Evolutionary conservation across 2,888 invertebrate genomes (phyloP), one percentile per base, ranked within the genome.

Genomic region (Macrosoma leucophasiata): DNA sequence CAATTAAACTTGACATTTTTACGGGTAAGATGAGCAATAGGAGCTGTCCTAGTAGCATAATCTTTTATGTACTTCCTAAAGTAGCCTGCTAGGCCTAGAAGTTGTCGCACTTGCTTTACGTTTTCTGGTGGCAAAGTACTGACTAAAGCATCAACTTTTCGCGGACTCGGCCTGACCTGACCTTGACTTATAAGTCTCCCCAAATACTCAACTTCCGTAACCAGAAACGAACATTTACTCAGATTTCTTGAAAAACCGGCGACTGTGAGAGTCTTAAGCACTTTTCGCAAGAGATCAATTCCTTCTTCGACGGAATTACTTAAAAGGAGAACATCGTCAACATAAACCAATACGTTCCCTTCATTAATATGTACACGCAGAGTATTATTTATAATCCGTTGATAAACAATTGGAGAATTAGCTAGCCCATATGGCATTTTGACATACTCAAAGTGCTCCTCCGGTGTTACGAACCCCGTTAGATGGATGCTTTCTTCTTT

Each of bases 11-110:
- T 42, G 8, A 23, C 30, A n/a, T 15, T 23, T 37, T 17, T 40
- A 38, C 8, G 42, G 7, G 37, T 37, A 4, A 36, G 9, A 3
- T 4, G 5, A 4, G 36, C 13, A 3, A 43, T 41, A n/a, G 35
- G 33, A 3, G 43, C 37, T 0, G 37, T 39, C 11, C 36, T 28
- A 2, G 13, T 7, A 2, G 46, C 20, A 18, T 25, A 31, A 14
- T 13, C 20, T 2, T 34, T 1, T 0, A 56, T 48, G 9, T 42
- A 55, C 0, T 42, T 31, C 0, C 55, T 17, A 24, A 53, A 52
- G 18, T 55, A 55, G 0, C 52, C 47, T 0, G 54, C 50, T 1
- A 50, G 28, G 0, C 51, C 51, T 0, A 45, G 10, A 9, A 54
- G 39, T 12, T 52, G 54, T 0, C 50, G 21, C 0, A 51, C 46